Evolutionary conservation across 2,888 invertebrate species (phyloP), one percentile per base, ranked within the genome.

Genomic region (Lucinisca nassula): DNA sequence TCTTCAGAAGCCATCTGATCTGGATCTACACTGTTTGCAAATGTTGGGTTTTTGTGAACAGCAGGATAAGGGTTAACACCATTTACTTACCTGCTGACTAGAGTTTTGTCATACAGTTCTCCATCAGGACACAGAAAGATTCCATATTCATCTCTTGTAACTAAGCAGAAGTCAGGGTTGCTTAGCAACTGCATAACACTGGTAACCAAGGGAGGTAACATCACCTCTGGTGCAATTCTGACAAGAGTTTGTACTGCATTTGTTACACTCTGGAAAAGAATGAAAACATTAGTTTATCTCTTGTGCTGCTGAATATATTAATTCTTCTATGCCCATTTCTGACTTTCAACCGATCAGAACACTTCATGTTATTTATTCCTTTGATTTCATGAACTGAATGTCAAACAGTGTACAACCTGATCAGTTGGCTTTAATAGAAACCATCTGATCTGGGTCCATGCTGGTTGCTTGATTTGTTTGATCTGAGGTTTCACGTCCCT

Each of bases 81-180:
- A 55, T 55, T 4, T 14, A 67, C 67, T 67, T 67, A 67, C 67
- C 35, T 67, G 24, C 24, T 67, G 35, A 67, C 35, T 32, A 67
- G 67, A 67, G 97, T 98, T 96, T 98, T 99, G 96, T 99, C 99
- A 95, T 98, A 99, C 0, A 99, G 97, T 95, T 98, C 98, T 1
- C 98, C 99, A 82, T 98, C 98, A 0, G 99, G 98, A 35, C 98
- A 98, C 91, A 98, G 97, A 96, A 97, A 98, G 3, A 98, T 98
- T 91, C 98, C 97, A 95, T 98, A 98, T 92, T 98, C 98, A 83
- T 98, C 98, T 74, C 82, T 84, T 0, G 98, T 98, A 35, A 99
- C 97, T 88, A 97, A 97, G 78, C 97, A 97, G 91, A 98, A 97
- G 8, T 93, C 94, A 1, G 94, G 85, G 88, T 95, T 93, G 37